Evolutionary conservation across 2,113 vertebrate species (phyloP).

Genomic region (Thunnus thynnus): DNA sequence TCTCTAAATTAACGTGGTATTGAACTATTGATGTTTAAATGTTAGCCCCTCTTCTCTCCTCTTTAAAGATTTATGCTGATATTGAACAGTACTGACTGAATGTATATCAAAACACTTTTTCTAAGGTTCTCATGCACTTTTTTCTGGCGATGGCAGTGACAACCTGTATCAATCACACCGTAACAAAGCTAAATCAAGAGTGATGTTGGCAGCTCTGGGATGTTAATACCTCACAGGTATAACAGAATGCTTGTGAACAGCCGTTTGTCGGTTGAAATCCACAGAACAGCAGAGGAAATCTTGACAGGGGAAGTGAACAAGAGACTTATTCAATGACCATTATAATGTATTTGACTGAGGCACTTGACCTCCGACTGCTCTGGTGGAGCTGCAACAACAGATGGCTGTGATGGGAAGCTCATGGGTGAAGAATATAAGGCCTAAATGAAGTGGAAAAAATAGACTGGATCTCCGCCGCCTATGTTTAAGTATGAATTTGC

Average conservation of each 20-base stretch:
- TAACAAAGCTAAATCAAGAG: constrained; percentile 29
- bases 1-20: constrained; percentile 13
- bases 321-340: constrained; percentile 29
- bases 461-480: not conserved
- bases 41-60: not conserved
- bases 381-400: constrained; percentile 29
- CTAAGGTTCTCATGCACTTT: not conserved
- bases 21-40: constrained; percentile 12
- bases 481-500: not conserved
- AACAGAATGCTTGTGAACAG: not conserved
- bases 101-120: constrained; percentile 11
- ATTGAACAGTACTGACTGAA: constrained; percentile 23
- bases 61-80: constrained; percentile 24
- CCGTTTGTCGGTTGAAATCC: constrained; percentile 12
- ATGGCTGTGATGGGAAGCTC: constrained; percentile 13
- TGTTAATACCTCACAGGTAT: constrained; percentile 27
- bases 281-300: not conserved
- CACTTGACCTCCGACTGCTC: constrained; percentile 34
- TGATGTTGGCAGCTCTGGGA: constrained; percentile 23
- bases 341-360: constrained; percentile 30
- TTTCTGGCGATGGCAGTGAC: constrained; percentile 19
- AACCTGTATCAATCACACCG: constrained; percentile 49
- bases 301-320: constrained; percentile 17
- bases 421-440: constrained; percentile 9
- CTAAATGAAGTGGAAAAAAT: constrained; percentile 28